These are phyloP conservation scores for Acanthis flammea DNA, from an alignment of 2,797 vertebrate genomes.

Conservation along the genomic window DNA sequence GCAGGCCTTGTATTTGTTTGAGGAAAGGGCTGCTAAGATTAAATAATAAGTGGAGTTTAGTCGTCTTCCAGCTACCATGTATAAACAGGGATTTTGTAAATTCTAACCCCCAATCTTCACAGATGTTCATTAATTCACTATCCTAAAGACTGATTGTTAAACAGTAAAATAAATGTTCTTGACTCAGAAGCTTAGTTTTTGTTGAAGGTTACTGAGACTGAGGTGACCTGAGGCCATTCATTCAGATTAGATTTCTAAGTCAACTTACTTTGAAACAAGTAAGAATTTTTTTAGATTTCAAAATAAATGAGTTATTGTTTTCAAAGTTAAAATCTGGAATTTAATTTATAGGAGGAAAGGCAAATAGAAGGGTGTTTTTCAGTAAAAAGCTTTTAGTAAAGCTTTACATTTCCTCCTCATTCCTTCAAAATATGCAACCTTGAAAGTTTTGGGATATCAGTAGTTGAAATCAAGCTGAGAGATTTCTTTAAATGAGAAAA, in stretches of 20 bases:
- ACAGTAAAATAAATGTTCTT: background rate
- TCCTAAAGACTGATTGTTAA: background rate
- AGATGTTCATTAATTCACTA: background rate
- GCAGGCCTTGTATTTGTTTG: background rate
- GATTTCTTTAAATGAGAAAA: background rate
- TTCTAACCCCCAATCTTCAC: background rate
- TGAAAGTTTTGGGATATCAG: background rate
- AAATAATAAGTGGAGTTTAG: background rate
- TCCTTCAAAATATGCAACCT: background rate
- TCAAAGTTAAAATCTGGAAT: background rate
- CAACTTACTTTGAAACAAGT: background rate
- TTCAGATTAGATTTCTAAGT: background rate
- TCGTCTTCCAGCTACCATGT: background rate
- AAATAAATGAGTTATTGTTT: background rate
- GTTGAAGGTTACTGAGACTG: background rate
- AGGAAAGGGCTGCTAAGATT: background rate
- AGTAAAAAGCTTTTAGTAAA: background rate
- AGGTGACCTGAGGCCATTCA: background rate
- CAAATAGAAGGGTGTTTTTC: background rate
- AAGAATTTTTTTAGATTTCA: background rate
- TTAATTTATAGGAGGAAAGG: background rate
- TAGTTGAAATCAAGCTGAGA: background rate
- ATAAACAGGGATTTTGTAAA: background rate
- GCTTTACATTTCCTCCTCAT: background rate
- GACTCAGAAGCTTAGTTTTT: background rate